Percentiles rank a stretch among this genome's conserved stretches.
Conservation (phyloP, 2,888 invertebrate genomes). For the Allygus modestus region DNA sequence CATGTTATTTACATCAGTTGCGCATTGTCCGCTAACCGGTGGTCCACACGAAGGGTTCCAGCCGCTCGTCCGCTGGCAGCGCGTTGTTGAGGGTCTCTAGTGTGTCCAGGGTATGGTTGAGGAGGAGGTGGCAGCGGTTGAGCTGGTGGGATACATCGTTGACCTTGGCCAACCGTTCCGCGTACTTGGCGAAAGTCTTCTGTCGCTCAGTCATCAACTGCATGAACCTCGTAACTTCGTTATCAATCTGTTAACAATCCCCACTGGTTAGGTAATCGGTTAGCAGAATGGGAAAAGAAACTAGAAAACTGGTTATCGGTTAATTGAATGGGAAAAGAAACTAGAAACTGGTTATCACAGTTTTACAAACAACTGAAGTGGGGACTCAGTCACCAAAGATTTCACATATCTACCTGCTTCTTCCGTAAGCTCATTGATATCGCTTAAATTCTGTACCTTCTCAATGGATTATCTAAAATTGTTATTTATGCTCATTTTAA, state of each 20-base stretch:
- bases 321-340: no score
- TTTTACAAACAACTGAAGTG: no score
- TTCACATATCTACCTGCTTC: no score
- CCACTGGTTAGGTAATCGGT: no score
- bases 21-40: slow-evolving; percentile 76
- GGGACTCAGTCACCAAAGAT: no score
- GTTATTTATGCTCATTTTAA: no score
- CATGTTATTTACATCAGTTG: neutral
- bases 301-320: no score
- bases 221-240: slow-evolving; percentile 84
- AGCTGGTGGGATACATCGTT: slow-evolving; percentile 90
- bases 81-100: slow-evolving; percentile 90
- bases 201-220: slow-evolving; percentile 87
- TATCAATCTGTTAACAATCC: slow-evolving; percentile 80
- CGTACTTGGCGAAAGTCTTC: slow-evolving; percentile 89
- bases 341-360: no score
- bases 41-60: slow-evolving; percentile 95
- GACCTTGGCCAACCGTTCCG: slow-evolving; percentile 90
- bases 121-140: slow-evolving; percentile 86
- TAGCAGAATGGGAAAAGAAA: no score
- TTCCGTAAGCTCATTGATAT: no score
- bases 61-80: slow-evolving; percentile 87
- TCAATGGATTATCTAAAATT: no score
- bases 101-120: slow-evolving; percentile 91
- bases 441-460: no score